Percentiles rank a stretch among this genome's conserved stretches.
Conservation (phyloP, 2,113 vertebrate species). For the Herpailurus yagouaroundi region DNA sequence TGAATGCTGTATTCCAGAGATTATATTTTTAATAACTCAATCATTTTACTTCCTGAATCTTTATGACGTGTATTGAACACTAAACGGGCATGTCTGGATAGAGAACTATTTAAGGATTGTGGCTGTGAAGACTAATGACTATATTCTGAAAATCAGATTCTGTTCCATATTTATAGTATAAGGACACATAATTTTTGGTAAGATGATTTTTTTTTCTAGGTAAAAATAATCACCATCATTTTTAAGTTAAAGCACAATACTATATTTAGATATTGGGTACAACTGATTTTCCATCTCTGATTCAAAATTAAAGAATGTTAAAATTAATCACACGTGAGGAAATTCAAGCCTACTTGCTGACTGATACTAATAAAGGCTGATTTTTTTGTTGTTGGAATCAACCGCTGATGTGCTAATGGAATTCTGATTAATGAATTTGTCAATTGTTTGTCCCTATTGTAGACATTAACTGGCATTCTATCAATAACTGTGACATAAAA, state of each 20-base stretch:
- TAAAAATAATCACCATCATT: not conserved
- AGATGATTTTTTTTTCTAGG: not conserved
- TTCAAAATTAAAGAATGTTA: constrained; percentile 28
- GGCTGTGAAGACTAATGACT: not conserved
- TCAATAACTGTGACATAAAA: constrained; percentile 16
- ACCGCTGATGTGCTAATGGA: not conserved
- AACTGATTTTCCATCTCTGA: not conserved
- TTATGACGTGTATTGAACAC: not conserved
- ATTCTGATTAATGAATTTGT: constrained; percentile 18
- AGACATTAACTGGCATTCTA: not conserved
- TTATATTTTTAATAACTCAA: not conserved
- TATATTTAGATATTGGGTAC: not conserved
- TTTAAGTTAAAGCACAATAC: not conserved
- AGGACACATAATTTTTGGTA: not conserved
- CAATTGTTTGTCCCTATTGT: not conserved
- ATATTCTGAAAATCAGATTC: constrained; percentile 47
- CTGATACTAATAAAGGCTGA: not conserved
- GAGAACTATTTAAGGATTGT: not conserved
- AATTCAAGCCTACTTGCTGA: not conserved
- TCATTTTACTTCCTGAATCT: not conserved
- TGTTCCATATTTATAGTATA: not conserved
- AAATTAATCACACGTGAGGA: constrained; percentile 36
- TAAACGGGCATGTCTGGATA: not conserved
- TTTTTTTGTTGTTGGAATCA: constrained; percentile 43
- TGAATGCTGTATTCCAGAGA: not conserved